These are phyloP conservation scores for Mormyrus iriodes DNA, from an alignment of 2,113 vertebrate species.

Conservation along the genomic window DNA sequence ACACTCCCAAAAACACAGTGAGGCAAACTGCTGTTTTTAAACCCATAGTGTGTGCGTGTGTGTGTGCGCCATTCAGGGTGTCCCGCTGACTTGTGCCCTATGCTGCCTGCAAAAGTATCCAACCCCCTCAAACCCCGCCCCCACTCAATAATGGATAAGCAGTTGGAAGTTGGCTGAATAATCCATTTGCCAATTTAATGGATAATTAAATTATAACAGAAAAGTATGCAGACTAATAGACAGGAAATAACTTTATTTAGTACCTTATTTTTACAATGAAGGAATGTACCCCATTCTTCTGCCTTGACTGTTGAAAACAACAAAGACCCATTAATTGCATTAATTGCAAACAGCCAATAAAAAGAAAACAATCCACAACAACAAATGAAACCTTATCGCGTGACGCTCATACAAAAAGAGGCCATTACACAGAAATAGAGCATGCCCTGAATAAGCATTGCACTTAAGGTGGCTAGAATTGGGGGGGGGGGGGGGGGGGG, in stretches of 20 bases:
- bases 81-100: background rate
- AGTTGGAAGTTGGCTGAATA: background rate
- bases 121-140: background rate
- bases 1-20: background rate
- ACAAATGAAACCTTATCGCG: constrained; percentile 7
- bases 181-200: background rate
- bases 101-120: background rate
- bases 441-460: background rate
- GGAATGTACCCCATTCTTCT: constrained; percentile 72
- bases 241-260: background rate
- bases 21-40: background rate
- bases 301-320: constrained; percentile 55
- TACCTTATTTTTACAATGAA: constrained; percentile 74
- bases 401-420: background rate
- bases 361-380: background rate
- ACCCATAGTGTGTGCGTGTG: background rate
- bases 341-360: constrained; percentile 8
- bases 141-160: background rate
- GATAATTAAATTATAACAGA: background rate
- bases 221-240: background rate
- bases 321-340: background rate
- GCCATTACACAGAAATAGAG: background rate
- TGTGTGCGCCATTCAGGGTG: background rate
- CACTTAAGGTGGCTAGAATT: background rate
- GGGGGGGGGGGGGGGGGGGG: constrained; percentile 17